Conservation (phyloP, 2,113 vertebrate species). For the Plotosus lineatus region DNA sequence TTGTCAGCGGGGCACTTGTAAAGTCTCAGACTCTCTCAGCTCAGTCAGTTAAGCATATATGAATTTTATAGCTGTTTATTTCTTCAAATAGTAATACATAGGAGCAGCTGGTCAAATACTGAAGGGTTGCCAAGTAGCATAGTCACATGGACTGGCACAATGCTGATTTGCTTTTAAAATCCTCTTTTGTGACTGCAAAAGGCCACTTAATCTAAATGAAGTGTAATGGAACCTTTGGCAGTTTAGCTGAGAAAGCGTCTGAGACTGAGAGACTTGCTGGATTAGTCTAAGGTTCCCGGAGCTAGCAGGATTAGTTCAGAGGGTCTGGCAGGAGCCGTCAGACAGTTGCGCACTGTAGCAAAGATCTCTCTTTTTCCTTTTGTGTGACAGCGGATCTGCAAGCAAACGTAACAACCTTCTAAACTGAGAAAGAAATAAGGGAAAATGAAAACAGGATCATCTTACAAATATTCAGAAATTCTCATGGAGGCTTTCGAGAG, state of each 20-base stretch:
- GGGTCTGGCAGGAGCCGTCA: conserved; percentile 49
- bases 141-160: conserved; percentile 34
- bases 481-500: conserved; percentile 48
- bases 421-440: conserved; percentile 46
- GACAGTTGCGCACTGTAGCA: conserved; percentile 56
- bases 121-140: conserved; percentile 35
- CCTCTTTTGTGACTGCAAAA: conserved; percentile 39
- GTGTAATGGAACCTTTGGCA: conserved; percentile 54
- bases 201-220: conserved; percentile 55
- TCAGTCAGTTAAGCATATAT: conserved; percentile 34
- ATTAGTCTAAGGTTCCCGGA: conserved; percentile 72
- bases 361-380: conserved; percentile 53
- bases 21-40: conserved; percentile 6
- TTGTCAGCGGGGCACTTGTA: conserved; percentile 35
- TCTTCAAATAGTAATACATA: conserved; percentile 33
- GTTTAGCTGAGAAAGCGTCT: conserved; percentile 53
- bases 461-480: conserved; percentile 23
- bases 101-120: conserved; percentile 46
- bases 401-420: conserved; percentile 38
- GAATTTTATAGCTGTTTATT: conserved; percentile 44
- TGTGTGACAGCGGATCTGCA: conserved; percentile 55
- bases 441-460: conserved; percentile 23
- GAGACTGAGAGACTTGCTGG: conserved; percentile 60
- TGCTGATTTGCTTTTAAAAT: conserved; percentile 44
- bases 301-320: conserved; percentile 67